Conservation (phyloP, 1,140 invertebrate species). For the Drosophila leontia region DNA sequence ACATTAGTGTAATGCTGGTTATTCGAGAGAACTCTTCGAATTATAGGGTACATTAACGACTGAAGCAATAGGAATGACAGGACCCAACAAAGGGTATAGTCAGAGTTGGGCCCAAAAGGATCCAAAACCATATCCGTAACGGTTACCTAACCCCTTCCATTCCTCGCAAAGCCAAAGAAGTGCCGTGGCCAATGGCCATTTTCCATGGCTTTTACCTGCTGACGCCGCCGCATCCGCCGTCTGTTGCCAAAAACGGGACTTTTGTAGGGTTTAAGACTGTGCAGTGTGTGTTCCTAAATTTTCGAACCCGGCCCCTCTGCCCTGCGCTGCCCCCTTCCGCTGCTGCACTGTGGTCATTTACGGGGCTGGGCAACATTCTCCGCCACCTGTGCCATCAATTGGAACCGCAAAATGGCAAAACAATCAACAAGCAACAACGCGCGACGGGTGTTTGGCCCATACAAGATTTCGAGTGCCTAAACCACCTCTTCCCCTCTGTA, state of each 20-base stretch:
- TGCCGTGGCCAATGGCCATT: constrained; percentile 40
- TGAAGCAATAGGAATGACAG: constrained; percentile 34
- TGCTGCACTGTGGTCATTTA: constrained; percentile 35
- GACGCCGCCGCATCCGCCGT: not conserved
- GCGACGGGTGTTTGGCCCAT: constrained; percentile 53
- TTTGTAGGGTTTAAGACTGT: constrained; percentile 43
- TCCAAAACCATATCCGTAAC: constrained; percentile 9
- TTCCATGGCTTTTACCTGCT: constrained; percentile 30
- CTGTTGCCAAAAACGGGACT: constrained; percentile 28
- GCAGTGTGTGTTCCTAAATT: constrained; percentile 4
- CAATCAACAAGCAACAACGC: constrained; percentile 75
- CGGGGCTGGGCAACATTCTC: constrained; percentile 18
- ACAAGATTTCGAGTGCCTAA: constrained; percentile 34
- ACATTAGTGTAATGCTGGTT: no score
- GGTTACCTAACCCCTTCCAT: not conserved
- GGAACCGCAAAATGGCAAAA: constrained; percentile 79
- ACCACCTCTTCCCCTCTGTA: not conserved
- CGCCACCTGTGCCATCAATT: constrained; percentile 54
- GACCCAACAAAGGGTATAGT: constrained; percentile 19
- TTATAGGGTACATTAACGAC: constrained; percentile 8
- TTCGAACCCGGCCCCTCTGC: not conserved
- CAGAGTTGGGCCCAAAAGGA: not conserved
- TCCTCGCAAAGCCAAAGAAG: constrained; percentile 43
- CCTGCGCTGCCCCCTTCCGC: not conserved
- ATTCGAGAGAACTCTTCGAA: no score